Evolutionary conservation across 2,888 invertebrate genomes (phyloP).

Genomic region (Idaea straminata): DNA sequence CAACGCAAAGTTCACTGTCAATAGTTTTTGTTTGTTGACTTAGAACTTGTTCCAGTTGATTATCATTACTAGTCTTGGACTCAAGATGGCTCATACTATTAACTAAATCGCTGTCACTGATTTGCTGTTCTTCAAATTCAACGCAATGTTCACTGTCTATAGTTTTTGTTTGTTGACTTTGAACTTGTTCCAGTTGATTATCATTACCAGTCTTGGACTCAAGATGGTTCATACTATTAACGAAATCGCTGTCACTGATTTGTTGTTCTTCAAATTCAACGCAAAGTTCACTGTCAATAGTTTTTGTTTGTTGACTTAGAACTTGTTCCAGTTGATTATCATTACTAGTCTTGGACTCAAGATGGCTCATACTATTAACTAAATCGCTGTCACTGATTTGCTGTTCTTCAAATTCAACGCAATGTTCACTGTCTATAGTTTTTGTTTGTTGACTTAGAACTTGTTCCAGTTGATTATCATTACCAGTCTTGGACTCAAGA

Average conservation of each 20-base stretch:
- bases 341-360: neutral
- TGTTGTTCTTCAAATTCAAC: too few species aligned
- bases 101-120: neutral
- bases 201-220: too few species aligned
- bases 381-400: neutral
- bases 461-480: too few species aligned
- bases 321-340: neutral
- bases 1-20: neutral
- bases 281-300: neutral
- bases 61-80: neutral
- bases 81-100: neutral
- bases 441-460: too few species aligned
- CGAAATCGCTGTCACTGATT: too few species aligned
- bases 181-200: too few species aligned
- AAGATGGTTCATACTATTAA: too few species aligned
- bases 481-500: too few species aligned
- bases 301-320: neutral
- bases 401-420: neutral
- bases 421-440: too few species aligned
- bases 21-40: neutral
- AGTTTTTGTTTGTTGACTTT: too few species aligned
- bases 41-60: neutral
- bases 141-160: too few species aligned
- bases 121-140: neutral
- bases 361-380: neutral